These are phyloP conservation scores for Lucinisca nassula DNA, from an alignment of 2,888 invertebrate species.

Conservation along the genomic window DNA sequence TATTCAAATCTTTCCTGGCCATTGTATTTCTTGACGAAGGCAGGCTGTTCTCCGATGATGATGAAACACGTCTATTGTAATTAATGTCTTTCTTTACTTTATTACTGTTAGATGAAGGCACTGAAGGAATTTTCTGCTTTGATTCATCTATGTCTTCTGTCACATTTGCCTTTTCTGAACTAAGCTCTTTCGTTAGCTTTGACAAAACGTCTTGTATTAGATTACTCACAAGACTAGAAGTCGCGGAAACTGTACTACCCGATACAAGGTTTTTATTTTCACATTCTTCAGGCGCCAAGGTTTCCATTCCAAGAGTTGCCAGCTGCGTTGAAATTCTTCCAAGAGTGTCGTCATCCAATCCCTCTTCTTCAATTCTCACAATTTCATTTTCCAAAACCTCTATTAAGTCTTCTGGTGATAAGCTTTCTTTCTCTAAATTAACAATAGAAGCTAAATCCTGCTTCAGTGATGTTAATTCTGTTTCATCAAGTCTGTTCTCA, in stretches of 20 bases:
- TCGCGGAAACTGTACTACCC: slow-evolving; percentile 25
- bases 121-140: not conserved
- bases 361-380: slow-evolving; percentile 47
- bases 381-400: slow-evolving; percentile 55
- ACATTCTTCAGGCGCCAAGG: not conserved
- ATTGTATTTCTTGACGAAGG: not conserved
- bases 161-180: not conserved
- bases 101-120: not conserved
- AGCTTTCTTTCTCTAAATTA: not conserved
- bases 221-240: slow-evolving; percentile 46
- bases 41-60: slow-evolving; percentile 10
- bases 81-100: slow-evolving; percentile 33
- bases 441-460: slow-evolving; percentile 1
- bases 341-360: slow-evolving; percentile 54
- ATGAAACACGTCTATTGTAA: slow-evolving; percentile 50
- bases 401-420: slow-evolving; percentile 40
- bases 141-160: not conserved
- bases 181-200: slow-evolving; percentile 44
- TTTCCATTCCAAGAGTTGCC: slow-evolving; percentile 64
- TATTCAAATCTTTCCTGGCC: not conserved
- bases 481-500: slow-evolving; percentile 35
- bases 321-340: slow-evolving; percentile 55
- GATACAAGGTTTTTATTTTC: slow-evolving; percentile 4
- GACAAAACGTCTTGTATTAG: slow-evolving; percentile 47
- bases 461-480: slow-evolving; percentile 39